Evolutionary conservation across 2,797 vertebrate species (phyloP).

Genomic region (Tolypeutes matacus): DNA sequence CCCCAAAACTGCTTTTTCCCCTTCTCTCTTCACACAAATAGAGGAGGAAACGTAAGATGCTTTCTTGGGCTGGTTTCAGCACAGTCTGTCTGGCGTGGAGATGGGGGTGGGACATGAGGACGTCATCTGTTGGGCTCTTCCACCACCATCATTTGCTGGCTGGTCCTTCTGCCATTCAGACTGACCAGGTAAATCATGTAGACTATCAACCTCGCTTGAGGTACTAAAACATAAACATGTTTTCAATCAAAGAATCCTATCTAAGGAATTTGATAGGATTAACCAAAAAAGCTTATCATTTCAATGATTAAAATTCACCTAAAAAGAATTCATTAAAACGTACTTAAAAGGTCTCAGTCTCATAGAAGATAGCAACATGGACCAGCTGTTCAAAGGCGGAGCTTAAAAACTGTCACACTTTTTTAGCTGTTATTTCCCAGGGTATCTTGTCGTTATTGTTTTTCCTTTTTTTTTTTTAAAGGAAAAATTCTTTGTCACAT

Average conservation of each 20-base stretch:
- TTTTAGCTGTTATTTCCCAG: conserved; percentile 17
- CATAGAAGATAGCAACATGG: background rate
- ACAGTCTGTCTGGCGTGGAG: too few relatives aligned
- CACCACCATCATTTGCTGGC: background rate
- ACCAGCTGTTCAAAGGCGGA: background rate
- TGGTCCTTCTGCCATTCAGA: background rate
- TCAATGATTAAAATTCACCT: background rate
- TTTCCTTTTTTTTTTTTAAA: background rate
- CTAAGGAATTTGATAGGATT: background rate
- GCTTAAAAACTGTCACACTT: background rate
- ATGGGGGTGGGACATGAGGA: background rate
- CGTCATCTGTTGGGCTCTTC: background rate
- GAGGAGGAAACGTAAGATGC: background rate
- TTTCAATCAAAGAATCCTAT: background rate
- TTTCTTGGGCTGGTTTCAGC: too few relatives aligned
- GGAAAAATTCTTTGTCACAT: conserved; percentile 13
- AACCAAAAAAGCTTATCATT: background rate
- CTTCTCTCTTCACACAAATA: background rate
- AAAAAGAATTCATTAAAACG: background rate
- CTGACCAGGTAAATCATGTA: background rate
- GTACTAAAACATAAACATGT: background rate
- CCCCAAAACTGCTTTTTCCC: background rate
- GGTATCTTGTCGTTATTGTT: background rate
- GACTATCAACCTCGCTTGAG: background rate
- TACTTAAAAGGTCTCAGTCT: background rate